Evolutionary conservation across 2,888 invertebrate genomes (phyloP).

Genomic region (Cataglyphis livida): DNA sequence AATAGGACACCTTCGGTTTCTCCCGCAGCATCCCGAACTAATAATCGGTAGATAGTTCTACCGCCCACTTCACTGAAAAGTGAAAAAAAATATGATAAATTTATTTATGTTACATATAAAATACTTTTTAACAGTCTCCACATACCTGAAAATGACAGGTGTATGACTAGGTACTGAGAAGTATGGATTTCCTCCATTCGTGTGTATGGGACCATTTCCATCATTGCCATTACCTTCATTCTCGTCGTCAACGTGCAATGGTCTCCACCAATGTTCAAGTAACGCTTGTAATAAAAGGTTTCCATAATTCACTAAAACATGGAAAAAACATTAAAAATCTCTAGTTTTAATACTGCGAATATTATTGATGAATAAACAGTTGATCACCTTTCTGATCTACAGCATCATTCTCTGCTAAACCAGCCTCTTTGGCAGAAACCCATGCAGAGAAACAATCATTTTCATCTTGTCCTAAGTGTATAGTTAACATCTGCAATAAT

Average conservation of each 20-base stretch:
- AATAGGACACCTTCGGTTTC: conserved; percentile 97
- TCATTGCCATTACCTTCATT: conserved; percentile 89
- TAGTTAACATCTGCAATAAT: conserved; percentile 93
- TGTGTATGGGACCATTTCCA: conserved; percentile 81
- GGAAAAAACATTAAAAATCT: conserved; percentile 16
- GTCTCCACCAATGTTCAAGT: conserved; percentile 97
- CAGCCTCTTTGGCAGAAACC: conserved; percentile 98
- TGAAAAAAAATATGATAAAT: conserved; percentile 12
- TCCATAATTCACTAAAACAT: conserved; percentile 94
- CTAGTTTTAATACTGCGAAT: background rate
- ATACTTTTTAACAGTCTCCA: background rate
- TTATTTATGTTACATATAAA: background rate
- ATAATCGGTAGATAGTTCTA: conserved; percentile 94
- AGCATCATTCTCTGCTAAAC: conserved; percentile 91
- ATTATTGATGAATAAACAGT: background rate
- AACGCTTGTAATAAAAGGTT: conserved; percentile 96
- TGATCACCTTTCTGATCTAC: conserved; percentile 90
- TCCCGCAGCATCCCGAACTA: conserved; percentile 97
- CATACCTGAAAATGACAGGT: conserved; percentile 96
- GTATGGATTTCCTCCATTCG: conserved; percentile 88
- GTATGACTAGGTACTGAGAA: conserved; percentile 98
- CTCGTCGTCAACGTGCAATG: conserved; percentile 90
- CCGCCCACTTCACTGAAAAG: conserved; percentile 95
- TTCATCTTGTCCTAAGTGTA: conserved; percentile 98
- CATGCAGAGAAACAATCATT: conserved; percentile 99